A percentile compares a stretch with the other conserved stretches of the same genome.
Conservation (phyloP, 1,140 invertebrate genomes). For the Drosophila arawakana region DNA sequence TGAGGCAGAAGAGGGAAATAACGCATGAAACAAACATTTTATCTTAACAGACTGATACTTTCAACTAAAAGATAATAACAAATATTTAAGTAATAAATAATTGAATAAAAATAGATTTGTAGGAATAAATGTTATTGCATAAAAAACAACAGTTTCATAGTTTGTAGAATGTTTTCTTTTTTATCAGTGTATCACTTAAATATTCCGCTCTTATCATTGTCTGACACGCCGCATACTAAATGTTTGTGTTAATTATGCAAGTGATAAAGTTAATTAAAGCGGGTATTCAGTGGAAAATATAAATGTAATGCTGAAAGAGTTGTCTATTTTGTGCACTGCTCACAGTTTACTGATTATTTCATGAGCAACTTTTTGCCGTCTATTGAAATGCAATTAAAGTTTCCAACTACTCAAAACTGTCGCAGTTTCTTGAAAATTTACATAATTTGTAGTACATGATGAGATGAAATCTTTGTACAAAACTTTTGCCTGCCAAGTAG, state of each 20-base stretch:
- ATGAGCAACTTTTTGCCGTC: slow-evolving; percentile 47
- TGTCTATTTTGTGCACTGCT: not conserved
- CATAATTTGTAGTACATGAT: slow-evolving; percentile 48
- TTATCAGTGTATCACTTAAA: not conserved
- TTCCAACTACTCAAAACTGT: slow-evolving; percentile 63
- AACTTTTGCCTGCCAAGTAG: slow-evolving; percentile 26
- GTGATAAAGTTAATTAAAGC: slow-evolving; percentile 38
- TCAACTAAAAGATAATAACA: too few species aligned
- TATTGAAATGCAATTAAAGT: slow-evolving; percentile 74
- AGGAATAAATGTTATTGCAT: too few species aligned
- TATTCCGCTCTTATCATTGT: slow-evolving; percentile 34
- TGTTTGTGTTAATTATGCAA: slow-evolving; percentile 48
- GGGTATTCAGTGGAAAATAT: slow-evolving; percentile 7
- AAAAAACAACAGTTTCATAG: too few species aligned
- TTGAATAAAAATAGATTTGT: too few species aligned
- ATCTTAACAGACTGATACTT: too few species aligned
- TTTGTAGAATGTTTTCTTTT: not conserved
- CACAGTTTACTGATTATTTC: not conserved
- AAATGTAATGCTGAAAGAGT: slow-evolving; percentile 27
- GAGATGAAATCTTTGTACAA: slow-evolving; percentile 47
- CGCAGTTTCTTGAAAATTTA: slow-evolving; percentile 51
- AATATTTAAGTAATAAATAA: too few species aligned
- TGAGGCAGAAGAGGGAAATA: too few species aligned
- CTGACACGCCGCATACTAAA: slow-evolving; percentile 35
- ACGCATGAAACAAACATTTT: too few species aligned